Conservation (phyloP, 2,113 vertebrate genomes). For the Protomyctophum bolini region DNA sequence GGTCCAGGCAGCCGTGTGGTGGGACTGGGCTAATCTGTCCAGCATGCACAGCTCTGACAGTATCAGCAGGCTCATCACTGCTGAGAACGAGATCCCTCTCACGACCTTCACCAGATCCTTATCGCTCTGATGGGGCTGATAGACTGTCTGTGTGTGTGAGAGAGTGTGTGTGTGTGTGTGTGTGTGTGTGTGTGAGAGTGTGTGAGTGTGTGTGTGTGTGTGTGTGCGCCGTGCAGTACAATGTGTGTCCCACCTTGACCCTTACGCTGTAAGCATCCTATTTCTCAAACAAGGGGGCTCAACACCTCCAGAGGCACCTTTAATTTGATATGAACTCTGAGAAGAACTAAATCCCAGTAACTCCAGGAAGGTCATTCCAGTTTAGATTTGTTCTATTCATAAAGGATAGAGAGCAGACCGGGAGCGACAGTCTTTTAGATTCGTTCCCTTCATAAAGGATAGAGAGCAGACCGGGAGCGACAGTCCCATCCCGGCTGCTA, state of each 20-base stretch:
- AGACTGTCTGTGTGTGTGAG: slow-evolving; percentile 20
- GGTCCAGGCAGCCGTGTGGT: slow-evolving; percentile 50
- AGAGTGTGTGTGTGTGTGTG: slow-evolving; percentile 32
- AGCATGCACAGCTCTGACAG: slow-evolving; percentile 53
- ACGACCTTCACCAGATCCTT: slow-evolving; percentile 77
- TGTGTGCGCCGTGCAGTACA: not conserved
- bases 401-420: not conserved
- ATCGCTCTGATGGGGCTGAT: slow-evolving; percentile 47
- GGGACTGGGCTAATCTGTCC: slow-evolving; percentile 67
- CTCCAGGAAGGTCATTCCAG: not conserved
- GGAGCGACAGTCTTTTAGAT: not conserved
- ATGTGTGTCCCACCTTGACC: slow-evolving; percentile 14
- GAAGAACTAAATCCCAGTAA: not conserved
- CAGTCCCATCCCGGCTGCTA: no score
- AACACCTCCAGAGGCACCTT: slow-evolving; percentile 26
- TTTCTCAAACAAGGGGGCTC: slow-evolving; percentile 13
- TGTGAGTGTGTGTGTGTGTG: not conserved
- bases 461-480: not conserved
- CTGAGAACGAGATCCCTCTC: slow-evolving; percentile 72
- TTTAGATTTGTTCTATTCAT: not conserved
- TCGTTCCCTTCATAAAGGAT: not conserved
- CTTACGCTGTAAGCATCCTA: slow-evolving; percentile 32
- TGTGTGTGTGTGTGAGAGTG: slow-evolving; percentile 2
- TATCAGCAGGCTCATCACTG: slow-evolving; percentile 73
- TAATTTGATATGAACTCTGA: not conserved